Base-by-base conservation (phyloP, 2,797 vertebrate genomes). In the Gila robusta region DNA sequence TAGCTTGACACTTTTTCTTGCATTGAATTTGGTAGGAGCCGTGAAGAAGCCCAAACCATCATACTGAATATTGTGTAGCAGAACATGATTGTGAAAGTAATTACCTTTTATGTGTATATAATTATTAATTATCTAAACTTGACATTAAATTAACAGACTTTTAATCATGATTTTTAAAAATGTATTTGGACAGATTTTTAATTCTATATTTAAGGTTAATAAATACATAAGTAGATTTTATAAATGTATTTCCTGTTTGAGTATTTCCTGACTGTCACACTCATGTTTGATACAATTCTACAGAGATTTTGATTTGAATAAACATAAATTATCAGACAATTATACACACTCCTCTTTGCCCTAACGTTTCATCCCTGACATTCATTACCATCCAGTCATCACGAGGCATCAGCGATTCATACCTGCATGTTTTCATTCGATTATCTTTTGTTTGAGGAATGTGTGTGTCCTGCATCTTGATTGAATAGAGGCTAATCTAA, bases 301-400 rank as follows among this genome's bases (percentile, higher is more conserved):
- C 87, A 86, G 92, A 94, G 93, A 92, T 92, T 93, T 89, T 87
- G 91, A 91, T 95, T 94, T 93, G 92, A 95, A 95, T 94, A 94
- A 95, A 94, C 94, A 94, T 93, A 95, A 94, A 95, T 94, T 94
- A 95, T 94, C 93, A 94, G 91, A 94, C 94, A 93, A 94, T 94
- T 94, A 94, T 89, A 92, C 91, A 94, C 93, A 94, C 91, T 92
- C 88, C 91, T 89, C 91, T 90, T 86, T 77, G 64, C 39, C 69
- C 88, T 83, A 28, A 52, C 52, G 59, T 69, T 84, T 73, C 56
- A 74, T 47, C 82, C 77, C 86, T 87, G 77, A 83, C 73, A 69
- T 66, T 41, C 16, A 84, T 84, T 78, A 69, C 8, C 73, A 41
- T 84, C 73, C 82, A 78, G 77, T 84, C 62, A 69, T 83, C 56